Evolutionary conservation across 2,888 invertebrate genomes (phyloP), one percentile per base, ranked within the genome.

Genomic region (Chrysotoxum bicinctum): DNA sequence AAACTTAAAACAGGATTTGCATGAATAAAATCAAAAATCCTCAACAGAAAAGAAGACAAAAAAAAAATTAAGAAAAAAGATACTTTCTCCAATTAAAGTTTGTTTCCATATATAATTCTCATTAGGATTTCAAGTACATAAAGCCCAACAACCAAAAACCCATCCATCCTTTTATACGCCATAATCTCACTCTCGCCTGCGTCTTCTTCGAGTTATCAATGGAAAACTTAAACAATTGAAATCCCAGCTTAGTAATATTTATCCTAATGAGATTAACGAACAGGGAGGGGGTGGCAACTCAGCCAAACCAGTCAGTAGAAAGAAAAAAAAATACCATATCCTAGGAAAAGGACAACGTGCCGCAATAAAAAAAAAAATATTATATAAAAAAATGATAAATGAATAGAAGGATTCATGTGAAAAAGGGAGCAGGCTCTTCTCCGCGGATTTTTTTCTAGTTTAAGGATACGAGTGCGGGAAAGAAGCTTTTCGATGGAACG

Each of bases 221-320:
- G 81, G 85, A 77, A 85, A 85, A 85, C 85, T 85, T 85, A 85
- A 85, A 85, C 85, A 85, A 85, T 85, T 85, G 85, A 85, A 85
- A 85, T 85, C 85, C 85, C 85, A 77, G 85, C 85, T 85, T 85
- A 85, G 85, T 81, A 85, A 85, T 85, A 85, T 85, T 85, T 85
- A 85, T 85, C 85, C 85, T 85, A 85, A 85, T 85, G 85, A 85
- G 85, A 85, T 85, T 85, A 85, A 85, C 81, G 85, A 85, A 77
- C 48, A 26, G 50, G 26, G 50, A 50, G 50, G 19, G 37, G 30
- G 43, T 10, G 48, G 48, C 69, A 26, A 35, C 21, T 12, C 12
- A 69, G 54, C 52, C 66, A 66, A 54, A 14, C 58, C 78, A 84
- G 66, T 72, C 80, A 76, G 64, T 76, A 69, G 58, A 32, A 4